A percentile compares a stretch with the other conserved stretches of the same genome.
Evolutionary conservation across 2,888 invertebrate species (phyloP).

Genomic region (Idaea aversata): DNA sequence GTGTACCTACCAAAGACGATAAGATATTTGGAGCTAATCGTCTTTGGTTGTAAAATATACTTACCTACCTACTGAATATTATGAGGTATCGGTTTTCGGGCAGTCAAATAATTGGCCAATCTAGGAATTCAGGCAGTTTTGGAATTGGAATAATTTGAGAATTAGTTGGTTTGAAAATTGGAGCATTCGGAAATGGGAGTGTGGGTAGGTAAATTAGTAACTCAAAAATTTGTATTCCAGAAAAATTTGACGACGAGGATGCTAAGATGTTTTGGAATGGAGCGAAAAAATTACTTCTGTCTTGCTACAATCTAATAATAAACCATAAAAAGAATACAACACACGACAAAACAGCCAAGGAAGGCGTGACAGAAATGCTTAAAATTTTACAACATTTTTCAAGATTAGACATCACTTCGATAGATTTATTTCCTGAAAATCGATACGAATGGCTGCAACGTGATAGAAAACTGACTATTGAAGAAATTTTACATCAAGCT

Average conservation of each 20-base stretch:
- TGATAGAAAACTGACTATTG: constrained; percentile 80
- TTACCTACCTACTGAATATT: too few relatives aligned
- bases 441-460: constrained; percentile 84
- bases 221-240: constrained; percentile 33
- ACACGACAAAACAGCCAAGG: constrained; percentile 85
- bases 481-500: constrained; percentile 84
- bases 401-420: constrained; percentile 79
- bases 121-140: too few relatives aligned
- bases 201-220: neutral
- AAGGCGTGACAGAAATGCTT: constrained; percentile 86
- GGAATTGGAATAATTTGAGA: too few relatives aligned
- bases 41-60: too few relatives aligned
- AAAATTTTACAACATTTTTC: constrained; percentile 85
- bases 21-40: neutral
- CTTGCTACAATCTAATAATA: constrained; percentile 86
- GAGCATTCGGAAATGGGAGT: too few relatives aligned
- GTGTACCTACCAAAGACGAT: constrained; percentile 15
- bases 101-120: too few relatives aligned
- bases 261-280: constrained; percentile 90
- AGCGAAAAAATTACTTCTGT: constrained; percentile 86
- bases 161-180: too few relatives aligned
- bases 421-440: constrained; percentile 85
- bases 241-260: constrained; percentile 79
- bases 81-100: too few relatives aligned
- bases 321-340: constrained; percentile 87